Conservation (phyloP, 2,797 vertebrate species). For the Brachymystax lenok region DNA sequence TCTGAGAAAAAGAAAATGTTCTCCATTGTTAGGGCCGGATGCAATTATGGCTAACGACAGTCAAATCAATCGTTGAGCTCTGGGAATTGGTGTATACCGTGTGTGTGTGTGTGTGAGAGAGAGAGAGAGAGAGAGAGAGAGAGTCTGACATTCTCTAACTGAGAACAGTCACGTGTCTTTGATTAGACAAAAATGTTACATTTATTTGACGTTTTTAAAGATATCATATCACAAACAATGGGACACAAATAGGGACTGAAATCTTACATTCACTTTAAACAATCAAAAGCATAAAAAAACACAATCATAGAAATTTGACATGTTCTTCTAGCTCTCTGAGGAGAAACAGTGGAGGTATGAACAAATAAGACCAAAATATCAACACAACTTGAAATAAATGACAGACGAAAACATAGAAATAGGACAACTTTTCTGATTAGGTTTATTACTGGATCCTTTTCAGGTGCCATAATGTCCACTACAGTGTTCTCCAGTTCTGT, state of each 20-base stretch:
- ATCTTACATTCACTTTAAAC: slow-evolving; percentile 58
- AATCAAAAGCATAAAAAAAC: slow-evolving; percentile 46
- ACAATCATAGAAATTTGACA: slow-evolving; percentile 40
- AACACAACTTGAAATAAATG: slow-evolving; percentile 34
- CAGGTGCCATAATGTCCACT: slow-evolving; percentile 45
- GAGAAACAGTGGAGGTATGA: slow-evolving; percentile 52
- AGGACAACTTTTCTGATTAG: slow-evolving; percentile 27
- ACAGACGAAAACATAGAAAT: slow-evolving; percentile 31
- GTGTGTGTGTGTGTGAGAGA: slow-evolving; percentile 13
- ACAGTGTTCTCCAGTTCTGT: slow-evolving; percentile 72
- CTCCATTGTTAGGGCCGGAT: slow-evolving; percentile 28
- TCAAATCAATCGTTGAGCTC: background rate
- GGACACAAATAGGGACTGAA: slow-evolving; percentile 59
- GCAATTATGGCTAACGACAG: background rate
- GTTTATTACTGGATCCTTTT: slow-evolving; percentile 20
- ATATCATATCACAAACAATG: slow-evolving; percentile 44
- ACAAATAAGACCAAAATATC: slow-evolving; percentile 45
- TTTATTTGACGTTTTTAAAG: slow-evolving; percentile 49
- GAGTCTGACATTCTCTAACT: background rate
- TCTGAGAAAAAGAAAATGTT: slow-evolving; percentile 4
- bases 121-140: background rate
- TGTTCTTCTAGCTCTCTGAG: slow-evolving; percentile 18
- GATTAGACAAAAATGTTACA: slow-evolving; percentile 47
- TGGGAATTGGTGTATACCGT: slow-evolving; percentile 9
- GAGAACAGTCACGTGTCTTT: too few relatives aligned